phyloP scores from a whole-genome alignment of 2,888 invertebrate genomes.

The Melikaiella ostensackeni region DNA sequence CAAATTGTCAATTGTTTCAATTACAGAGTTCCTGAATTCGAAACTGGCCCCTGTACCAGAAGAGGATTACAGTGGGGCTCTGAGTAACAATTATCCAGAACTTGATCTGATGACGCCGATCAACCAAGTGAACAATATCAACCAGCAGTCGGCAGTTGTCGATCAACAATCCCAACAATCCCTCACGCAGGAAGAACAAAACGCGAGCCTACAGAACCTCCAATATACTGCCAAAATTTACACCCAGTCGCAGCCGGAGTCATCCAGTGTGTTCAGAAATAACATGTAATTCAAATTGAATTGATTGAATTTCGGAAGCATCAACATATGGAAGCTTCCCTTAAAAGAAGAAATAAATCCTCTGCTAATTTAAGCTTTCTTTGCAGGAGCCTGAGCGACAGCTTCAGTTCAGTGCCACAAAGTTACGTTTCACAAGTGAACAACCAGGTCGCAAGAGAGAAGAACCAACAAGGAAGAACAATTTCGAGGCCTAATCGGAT shows the following conservation, averaged over 20 bases:
- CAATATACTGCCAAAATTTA: constrained; percentile 75
- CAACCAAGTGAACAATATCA: constrained; percentile 65
- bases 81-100: constrained; percentile 69
- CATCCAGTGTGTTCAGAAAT: constrained; percentile 65
- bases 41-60: constrained; percentile 82
- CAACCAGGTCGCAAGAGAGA: constrained; percentile 61
- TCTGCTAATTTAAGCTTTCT: not conserved
- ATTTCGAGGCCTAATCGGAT: constrained; percentile 61
- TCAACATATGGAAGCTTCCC: not conserved
- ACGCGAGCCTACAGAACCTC: constrained; percentile 70
- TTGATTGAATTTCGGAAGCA: not conserved
- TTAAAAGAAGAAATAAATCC: too few relatives aligned
- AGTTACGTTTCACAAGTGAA: constrained; percentile 59
- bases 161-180: constrained; percentile 57
- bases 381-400: constrained; percentile 53
- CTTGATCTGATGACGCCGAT: constrained; percentile 72
- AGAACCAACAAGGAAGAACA: constrained; percentile 61
- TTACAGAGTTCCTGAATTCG: constrained; percentile 79
- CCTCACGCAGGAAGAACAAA: constrained; percentile 62
- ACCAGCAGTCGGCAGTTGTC: constrained; percentile 53
- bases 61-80: constrained; percentile 75
- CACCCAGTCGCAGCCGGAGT: constrained; percentile 66
- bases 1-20: not conserved
- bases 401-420: constrained; percentile 59
- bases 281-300: constrained; percentile 63